These are phyloP conservation scores for Amiota minor DNA, from an alignment of 2,888 invertebrate species.

Conservation along the genomic window DNA sequence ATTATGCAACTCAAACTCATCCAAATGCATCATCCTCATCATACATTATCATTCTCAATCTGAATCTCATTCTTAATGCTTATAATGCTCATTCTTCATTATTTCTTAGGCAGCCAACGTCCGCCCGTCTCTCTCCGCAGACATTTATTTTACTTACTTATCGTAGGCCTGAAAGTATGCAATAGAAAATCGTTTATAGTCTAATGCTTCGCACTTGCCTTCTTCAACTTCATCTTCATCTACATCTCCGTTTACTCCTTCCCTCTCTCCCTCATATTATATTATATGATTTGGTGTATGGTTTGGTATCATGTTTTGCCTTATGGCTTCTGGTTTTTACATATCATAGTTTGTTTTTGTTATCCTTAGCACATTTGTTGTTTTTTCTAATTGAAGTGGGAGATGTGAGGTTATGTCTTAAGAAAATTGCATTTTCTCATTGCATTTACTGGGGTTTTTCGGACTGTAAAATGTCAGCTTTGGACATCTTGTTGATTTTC, in stretches of 20 bases:
- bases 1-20: constrained; percentile 18
- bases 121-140: not conserved
- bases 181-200: not conserved
- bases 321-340: too few relatives aligned
- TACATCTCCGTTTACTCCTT: too few relatives aligned
- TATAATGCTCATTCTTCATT: too few relatives aligned
- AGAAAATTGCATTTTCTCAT: constrained; percentile 7
- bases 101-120: too few relatives aligned
- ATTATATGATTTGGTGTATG: too few relatives aligned
- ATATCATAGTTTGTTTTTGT: constrained; percentile 4
- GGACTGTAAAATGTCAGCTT: not conserved
- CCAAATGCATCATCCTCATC: not conserved
- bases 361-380: constrained; percentile 7
- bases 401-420: constrained; percentile 9
- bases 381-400: constrained; percentile 2
- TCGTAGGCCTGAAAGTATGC: constrained; percentile 7
- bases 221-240: too few relatives aligned
- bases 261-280: too few relatives aligned
- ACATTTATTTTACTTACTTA: not conserved
- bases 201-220: not conserved
- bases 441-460: not conserved
- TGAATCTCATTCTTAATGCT: not conserved
- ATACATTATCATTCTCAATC: not conserved
- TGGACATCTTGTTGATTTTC: not conserved
- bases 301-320: too few relatives aligned